phyloP scores from a whole-genome alignment of 2,888 invertebrate species.

The Nymphalis urticae region DNA sequence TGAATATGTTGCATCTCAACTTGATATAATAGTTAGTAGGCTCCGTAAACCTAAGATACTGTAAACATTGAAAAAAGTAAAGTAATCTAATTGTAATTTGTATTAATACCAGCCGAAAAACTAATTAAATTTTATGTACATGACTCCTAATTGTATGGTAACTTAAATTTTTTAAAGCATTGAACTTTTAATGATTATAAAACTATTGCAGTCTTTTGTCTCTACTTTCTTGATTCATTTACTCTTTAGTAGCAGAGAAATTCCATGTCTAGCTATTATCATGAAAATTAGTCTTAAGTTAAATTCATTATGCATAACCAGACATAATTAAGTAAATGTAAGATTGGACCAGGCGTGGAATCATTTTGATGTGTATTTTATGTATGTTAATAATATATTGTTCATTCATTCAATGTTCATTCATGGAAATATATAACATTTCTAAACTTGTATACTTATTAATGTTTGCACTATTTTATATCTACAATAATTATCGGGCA shows the following conservation, averaged over 20 bases:
- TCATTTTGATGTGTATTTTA: conserved; percentile 27
- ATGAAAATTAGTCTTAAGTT: conserved; percentile 38
- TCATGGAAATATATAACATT: conserved; percentile 21
- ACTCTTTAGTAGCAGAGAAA: conserved; percentile 41
- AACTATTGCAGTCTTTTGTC: conserved; percentile 9
- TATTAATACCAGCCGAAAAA: conserved; percentile 21
- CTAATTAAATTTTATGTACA: conserved; percentile 23
- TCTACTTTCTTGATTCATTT: conserved; percentile 27
- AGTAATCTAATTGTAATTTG: conserved; percentile 31
- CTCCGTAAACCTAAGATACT: conserved; percentile 18
- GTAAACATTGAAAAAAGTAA: conserved; percentile 26
- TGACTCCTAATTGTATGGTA: conserved; percentile 4
- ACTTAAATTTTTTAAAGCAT: conserved; percentile 10
- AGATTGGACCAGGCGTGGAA: conserved; percentile 37
- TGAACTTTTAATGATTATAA: conserved; percentile 7
- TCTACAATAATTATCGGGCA: conserved; percentile 16
- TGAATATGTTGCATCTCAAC: conserved; percentile 64
- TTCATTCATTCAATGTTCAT: conserved; percentile 24
- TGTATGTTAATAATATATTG: conserved; percentile 23
- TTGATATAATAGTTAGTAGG: conserved; percentile 48
- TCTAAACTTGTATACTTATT: conserved; percentile 17
- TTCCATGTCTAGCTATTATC: conserved; percentile 40
- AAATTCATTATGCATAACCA: conserved; percentile 39
- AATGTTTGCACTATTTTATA: conserved; percentile 23
- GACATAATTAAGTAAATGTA: conserved; percentile 32